Evolutionary conservation across 2,888 invertebrate genomes (phyloP).

Genomic region (Tetramorium bicarinatum): DNA sequence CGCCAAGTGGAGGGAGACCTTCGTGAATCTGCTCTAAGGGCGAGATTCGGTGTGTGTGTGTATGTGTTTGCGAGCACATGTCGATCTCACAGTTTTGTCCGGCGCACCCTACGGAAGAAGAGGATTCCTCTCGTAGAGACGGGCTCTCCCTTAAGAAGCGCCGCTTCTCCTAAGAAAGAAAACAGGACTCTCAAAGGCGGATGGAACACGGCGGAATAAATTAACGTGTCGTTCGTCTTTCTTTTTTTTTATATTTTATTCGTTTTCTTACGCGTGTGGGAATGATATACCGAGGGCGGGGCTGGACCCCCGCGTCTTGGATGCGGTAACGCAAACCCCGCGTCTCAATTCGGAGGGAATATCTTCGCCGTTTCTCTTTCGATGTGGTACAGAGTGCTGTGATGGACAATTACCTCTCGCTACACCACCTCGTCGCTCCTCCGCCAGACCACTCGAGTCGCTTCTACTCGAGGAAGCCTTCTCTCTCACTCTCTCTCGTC

Average conservation of each 20-base stretch:
- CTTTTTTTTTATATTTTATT: slow-evolving; percentile 41
- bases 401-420: slow-evolving; percentile 72
- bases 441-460: slow-evolving; percentile 45
- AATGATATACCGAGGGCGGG: slow-evolving; percentile 57
- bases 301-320: slow-evolving; percentile 71
- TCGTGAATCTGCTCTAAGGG: slow-evolving; percentile 65
- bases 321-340: background rate
- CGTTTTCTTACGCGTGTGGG: slow-evolving; percentile 54
- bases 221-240: slow-evolving; percentile 18
- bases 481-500: slow-evolving; percentile 23
- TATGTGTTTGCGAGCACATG: slow-evolving; percentile 44
- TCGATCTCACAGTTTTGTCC: slow-evolving; percentile 62
- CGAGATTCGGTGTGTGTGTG: slow-evolving; percentile 58
- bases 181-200: slow-evolving; percentile 75
- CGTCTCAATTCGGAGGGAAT: background rate
- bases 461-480: slow-evolving; percentile 64
- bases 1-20: slow-evolving; percentile 60
- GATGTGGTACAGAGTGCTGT: slow-evolving; percentile 66
- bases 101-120: slow-evolving; percentile 62
- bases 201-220: slow-evolving; percentile 33
- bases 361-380: slow-evolving; percentile 12
- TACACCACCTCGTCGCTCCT: slow-evolving; percentile 61
- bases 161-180: slow-evolving; percentile 78
- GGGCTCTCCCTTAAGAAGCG: slow-evolving; percentile 39
- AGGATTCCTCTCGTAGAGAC: slow-evolving; percentile 40